Evolutionary conservation across 2,888 invertebrate genomes (phyloP), one percentile per base, ranked within the genome.

Genomic region (Saturnia japonica): DNA sequence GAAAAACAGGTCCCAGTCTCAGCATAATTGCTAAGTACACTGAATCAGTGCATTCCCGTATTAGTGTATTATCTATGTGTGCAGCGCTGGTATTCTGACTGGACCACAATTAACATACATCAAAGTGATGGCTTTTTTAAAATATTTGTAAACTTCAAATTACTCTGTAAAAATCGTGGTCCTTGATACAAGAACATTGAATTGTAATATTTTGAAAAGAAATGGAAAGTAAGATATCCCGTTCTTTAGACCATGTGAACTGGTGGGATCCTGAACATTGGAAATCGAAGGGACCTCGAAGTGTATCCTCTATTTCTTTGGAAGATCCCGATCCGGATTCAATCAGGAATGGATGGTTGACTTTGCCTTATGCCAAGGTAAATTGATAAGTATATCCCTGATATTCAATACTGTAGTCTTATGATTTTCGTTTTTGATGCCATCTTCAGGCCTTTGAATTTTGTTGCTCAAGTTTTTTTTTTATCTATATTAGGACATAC

Each of bases 291-390:
- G 84, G 80, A 4, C 81, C 82, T 1, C 79, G 88, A 19, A 87
- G 81, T 22, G 77, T 87, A 19, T 88, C 92, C 3, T 91, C 92
- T 0, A 80, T 88, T 51, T 89, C 89, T 0, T 72, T 91, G 71
- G 88, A 89, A 73, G 86, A 82, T 8, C 85, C 84, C 34, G 90
- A 93, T 70, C 88, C 89, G 0, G 76, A 78, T 1, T 89, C 90
- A 1, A 90, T 92, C 66, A 88, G 92, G 71, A 93, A 92, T 71
- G 92, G 91, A 1, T 94, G 93, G 93, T 82, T 93, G 25, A 93
- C 93, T 0, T 77, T 93, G 45, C 75, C 84, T 3, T 82, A 85
- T 72, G 72, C 83, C 68, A 85, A 91, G 91, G 91, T 91, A 86
- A 73, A 43, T 47, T 47, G 3, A 68, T 8, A 57, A 70, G 14